These are phyloP conservation scores for Sebastiscus tertius DNA, from an alignment of 2,797 vertebrate species.

Conservation along the genomic window DNA sequence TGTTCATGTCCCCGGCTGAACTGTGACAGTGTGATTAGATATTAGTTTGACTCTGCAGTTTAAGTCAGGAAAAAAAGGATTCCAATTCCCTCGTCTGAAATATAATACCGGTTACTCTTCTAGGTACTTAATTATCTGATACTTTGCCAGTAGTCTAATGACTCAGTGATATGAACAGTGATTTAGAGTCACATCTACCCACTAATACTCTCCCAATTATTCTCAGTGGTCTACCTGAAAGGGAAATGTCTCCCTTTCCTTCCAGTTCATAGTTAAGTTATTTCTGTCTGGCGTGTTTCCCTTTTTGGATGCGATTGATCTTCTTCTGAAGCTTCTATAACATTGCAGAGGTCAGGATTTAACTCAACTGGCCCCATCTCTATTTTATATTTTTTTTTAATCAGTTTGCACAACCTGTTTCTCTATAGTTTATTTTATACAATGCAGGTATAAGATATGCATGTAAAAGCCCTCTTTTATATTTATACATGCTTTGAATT, in stretches of 20 bases:
- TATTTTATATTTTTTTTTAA: not conserved
- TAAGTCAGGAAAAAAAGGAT: not conserved
- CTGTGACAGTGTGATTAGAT: not conserved
- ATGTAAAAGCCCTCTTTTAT: not conserved
- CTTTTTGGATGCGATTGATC: not conserved
- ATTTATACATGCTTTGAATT: not conserved
- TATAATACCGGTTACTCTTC: not conserved
- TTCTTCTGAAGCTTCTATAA: not conserved
- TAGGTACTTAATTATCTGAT: slow-evolving; percentile 9
- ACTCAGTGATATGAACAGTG: not conserved
- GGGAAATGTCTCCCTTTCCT: not conserved
- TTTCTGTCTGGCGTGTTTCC: not conserved
- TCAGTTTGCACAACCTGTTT: not conserved
- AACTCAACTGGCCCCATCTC: not conserved
- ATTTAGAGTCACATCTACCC: slow-evolving; percentile 2
- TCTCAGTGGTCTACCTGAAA: not conserved
- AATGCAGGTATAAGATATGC: not conserved
- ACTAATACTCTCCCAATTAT: slow-evolving; percentile 1
- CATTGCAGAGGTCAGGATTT: not conserved
- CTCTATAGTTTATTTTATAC: not conserved
- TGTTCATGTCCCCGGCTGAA: no score
- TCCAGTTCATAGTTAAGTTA: not conserved
- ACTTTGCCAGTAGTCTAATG: slow-evolving; percentile 10
- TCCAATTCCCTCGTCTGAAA: not conserved
- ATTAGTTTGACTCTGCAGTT: not conserved